Base-by-base conservation (phyloP, 2,888 invertebrate species). In the Dryococelus australis region DNA sequence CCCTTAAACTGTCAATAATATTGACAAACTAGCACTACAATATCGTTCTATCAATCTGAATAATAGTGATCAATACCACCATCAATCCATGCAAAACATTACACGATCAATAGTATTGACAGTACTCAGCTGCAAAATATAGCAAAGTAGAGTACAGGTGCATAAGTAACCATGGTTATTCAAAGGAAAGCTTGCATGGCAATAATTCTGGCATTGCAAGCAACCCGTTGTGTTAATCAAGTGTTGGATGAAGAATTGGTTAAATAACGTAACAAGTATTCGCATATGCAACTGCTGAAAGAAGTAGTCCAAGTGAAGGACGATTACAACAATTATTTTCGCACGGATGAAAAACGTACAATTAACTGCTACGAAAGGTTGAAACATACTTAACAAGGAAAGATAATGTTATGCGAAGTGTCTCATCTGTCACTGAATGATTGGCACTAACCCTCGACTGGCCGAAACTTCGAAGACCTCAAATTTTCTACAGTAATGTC, bases 401-500 rank as follows among this genome's bases (percentile, higher is more conserved):
- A 80, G 0, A 80, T 28, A 80, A 0, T n/a, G 3, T 9, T 80
- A 80, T 80, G 80, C 12, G n/a, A n/a, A n/a, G 24, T 28, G 6
- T 0, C 28, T 80, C n/a, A 80, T 80, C 80, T 26, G 80, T 9
- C 28, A 28, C 28, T 27, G 80, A 80, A 13, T 9, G 80, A n/a
- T 80, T 24, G 28, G n/a, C n/a, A 80, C 28, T 80, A 80, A 24
- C 80, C 8, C 13, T 80, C 80, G 28, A 80, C 0, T 20, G 26
- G 80, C 26, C 26, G 80, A 28, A 80, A 80, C 28, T 80, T 80
- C 28, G 12, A 80, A 79, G 79, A 79, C 27, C 79, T 80, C 26
- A 79, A 79, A 27, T n/a, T 80, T n/a, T 24, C 80, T 80, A 26
- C 80, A 80, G 13, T 80, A n/a, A n/a, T n/a, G 80, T 80, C 80